Evolutionary conservation across 1,140 invertebrate genomes (phyloP).

Genomic region (Centruroides sculpturatus): DNA sequence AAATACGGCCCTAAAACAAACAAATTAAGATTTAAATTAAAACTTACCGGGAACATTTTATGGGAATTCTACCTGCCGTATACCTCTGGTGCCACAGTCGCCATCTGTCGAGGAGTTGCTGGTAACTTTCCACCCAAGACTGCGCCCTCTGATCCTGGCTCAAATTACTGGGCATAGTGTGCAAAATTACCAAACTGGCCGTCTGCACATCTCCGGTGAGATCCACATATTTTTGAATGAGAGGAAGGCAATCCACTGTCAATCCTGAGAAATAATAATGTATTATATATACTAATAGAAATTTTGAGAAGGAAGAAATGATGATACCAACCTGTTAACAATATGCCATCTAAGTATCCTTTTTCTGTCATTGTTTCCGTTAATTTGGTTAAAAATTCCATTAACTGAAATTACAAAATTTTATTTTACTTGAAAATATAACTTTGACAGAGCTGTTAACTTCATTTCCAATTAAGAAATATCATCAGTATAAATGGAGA

Average conservation of each 20-base stretch:
- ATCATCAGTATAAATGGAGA: too few species aligned
- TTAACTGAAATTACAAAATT: constrained; percentile 32
- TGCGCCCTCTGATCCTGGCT: constrained; percentile 41
- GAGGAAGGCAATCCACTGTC: constrained; percentile 37
- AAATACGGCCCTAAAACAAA: constrained; percentile 44
- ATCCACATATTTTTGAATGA: constrained; percentile 81
- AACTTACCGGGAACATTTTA: too few species aligned
- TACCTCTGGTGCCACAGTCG: constrained; percentile 57
- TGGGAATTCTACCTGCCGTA: not conserved
- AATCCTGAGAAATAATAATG: constrained; percentile 6
- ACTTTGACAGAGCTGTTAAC: not conserved
- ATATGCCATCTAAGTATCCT: constrained; percentile 68
- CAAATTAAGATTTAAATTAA: too few species aligned
- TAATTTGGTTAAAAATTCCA: constrained; percentile 58
- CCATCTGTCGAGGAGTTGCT: constrained; percentile 58
- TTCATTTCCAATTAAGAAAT: too few species aligned
- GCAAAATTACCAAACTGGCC: constrained; percentile 60
- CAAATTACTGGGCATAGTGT: constrained; percentile 47
- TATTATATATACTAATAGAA: not conserved
- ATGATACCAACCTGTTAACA: constrained; percentile 52
- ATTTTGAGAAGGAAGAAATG: not conserved
- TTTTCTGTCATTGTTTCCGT: constrained; percentile 50
- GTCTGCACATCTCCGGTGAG: constrained; percentile 84
- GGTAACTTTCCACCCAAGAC: constrained; percentile 61
- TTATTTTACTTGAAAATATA: not conserved